phyloP scores from a whole-genome alignment of 37 sponge, comb jelly and placozoan genomes.

The Ephydatia muelleri region DNA sequence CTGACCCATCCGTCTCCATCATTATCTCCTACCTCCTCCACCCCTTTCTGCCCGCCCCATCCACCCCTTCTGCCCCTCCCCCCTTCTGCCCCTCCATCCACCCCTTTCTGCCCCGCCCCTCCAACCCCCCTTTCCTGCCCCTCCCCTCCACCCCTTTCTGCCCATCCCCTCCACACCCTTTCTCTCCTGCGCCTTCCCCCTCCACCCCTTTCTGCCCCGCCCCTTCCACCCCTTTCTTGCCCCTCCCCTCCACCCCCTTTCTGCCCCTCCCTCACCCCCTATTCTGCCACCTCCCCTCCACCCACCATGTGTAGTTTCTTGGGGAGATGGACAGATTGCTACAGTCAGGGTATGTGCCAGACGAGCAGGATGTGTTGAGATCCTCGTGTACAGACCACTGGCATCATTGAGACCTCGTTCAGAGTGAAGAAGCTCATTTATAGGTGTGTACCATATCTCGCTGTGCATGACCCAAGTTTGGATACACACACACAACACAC shows the following conservation, averaged over 20 bases:
- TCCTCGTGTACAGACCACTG: slow-evolving; percentile 69
- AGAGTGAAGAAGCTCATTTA: slow-evolving; percentile 37
- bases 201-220: not conserved
- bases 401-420: slow-evolving; percentile 68
- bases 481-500: too few species aligned
- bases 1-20: too few species aligned
- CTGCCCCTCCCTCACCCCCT: not conserved
- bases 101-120: not conserved
- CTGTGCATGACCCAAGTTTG: too few species aligned
- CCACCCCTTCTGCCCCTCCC: not conserved
- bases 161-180: not conserved
- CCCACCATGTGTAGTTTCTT: slow-evolving; percentile 21
- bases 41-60: not conserved
- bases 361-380: slow-evolving; percentile 60
- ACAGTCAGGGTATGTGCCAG: slow-evolving; percentile 42
- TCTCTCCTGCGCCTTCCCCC: too few species aligned
- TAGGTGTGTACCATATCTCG: slow-evolving; percentile 9
- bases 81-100: not conserved
- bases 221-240: not conserved
- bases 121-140: not conserved
- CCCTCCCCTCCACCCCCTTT: not conserved
- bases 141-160: not conserved
- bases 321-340: slow-evolving; percentile 56
- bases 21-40: too few species aligned
- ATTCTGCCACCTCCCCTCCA: not conserved